Evolutionary conservation across 2,113 vertebrate species (phyloP), one percentile per base, ranked within the genome.

Genomic region (Alosa alosa): DNA sequence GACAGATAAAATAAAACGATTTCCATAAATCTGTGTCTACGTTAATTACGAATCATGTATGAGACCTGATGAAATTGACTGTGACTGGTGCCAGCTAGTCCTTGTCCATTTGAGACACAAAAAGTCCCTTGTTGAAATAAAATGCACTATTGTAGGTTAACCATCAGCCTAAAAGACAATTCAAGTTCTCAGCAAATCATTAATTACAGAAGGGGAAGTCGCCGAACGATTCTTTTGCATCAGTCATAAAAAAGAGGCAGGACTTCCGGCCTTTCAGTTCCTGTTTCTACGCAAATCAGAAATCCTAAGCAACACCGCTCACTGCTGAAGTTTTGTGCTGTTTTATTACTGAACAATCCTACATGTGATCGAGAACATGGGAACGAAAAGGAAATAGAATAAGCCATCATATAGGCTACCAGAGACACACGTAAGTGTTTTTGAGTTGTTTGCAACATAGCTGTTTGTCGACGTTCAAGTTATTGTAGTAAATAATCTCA

Each of bases 351-450:
- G 81, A 84, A 87, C 84, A 83, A 22, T 11, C 60, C 75, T 44
- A 50, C 82, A 31, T 39, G 83, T 20, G 39, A 0, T 4, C 6
- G 22, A 83, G 86, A 57, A 81, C 49, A 93, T 91, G 93, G 88
- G 41, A 55, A 88, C 84, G 1, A 60, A 41, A 64, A 68, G 86
- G 0, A 82, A 89, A 82, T 91, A 92, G 36, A 44, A 49, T 49
- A 2, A 31, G 0, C 15, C 49, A 22, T 31, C 50, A 83, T 86
- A 13, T 47, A 31, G 31, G 31, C 31, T 31, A 46, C n/a, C 20
- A 18, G 85, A 81, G 18, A 20, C 55, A 72, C 82, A 92, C 91
- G 93, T 94, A 89, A 1, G 92, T 87, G 64, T 87, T 75, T 44
- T 84, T 5, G 1, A 11, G 36, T 4, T 72, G 60, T 83, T 87